Evolutionary conservation across 2,888 invertebrate genomes (phyloP).

Genomic region (Cryptops parisi): DNA sequence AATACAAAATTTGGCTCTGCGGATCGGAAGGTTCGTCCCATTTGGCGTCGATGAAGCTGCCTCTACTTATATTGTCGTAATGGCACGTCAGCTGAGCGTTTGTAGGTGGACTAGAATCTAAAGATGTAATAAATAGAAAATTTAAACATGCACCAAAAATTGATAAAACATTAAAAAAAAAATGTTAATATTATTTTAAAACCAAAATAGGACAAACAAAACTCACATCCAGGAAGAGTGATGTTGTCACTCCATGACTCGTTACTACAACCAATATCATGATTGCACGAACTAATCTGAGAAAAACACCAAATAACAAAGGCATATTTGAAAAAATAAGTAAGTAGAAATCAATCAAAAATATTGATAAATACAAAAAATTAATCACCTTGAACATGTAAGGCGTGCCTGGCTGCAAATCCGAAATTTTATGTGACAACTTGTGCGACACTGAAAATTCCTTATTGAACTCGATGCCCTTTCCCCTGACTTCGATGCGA

Average conservation of each 20-base stretch:
- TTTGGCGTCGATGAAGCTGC: constrained; percentile 48
- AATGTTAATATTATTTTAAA: neutral
- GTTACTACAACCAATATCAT: constrained; percentile 6
- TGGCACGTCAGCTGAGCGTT: constrained; percentile 51
- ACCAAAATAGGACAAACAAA: neutral
- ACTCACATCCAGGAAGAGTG: constrained; percentile 6
- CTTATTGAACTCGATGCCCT: neutral
- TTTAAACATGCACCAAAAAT: too few relatives aligned
- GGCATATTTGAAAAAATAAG: too few relatives aligned
- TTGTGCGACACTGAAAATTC: neutral
- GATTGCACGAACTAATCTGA: constrained; percentile 5
- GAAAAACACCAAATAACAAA: too few relatives aligned
- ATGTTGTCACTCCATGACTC: neutral
- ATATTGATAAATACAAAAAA: neutral
- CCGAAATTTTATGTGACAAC: neutral
- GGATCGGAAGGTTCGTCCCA: constrained; percentile 60
- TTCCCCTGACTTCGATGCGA: neutral
- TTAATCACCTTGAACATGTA: neutral
- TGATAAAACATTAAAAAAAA: neutral
- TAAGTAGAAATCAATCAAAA: too few relatives aligned
- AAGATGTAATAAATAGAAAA: too few relatives aligned
- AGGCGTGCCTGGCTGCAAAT: neutral
- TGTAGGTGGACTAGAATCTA: constrained; percentile 53
- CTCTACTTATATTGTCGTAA: constrained; percentile 43
- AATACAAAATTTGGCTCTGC: constrained; percentile 64